A percentile compares a stretch with the other conserved stretches of the same genome.
Evolutionary conservation across 2,797 vertebrate genomes (phyloP).

Genomic region (Serranus cabrilla): DNA sequence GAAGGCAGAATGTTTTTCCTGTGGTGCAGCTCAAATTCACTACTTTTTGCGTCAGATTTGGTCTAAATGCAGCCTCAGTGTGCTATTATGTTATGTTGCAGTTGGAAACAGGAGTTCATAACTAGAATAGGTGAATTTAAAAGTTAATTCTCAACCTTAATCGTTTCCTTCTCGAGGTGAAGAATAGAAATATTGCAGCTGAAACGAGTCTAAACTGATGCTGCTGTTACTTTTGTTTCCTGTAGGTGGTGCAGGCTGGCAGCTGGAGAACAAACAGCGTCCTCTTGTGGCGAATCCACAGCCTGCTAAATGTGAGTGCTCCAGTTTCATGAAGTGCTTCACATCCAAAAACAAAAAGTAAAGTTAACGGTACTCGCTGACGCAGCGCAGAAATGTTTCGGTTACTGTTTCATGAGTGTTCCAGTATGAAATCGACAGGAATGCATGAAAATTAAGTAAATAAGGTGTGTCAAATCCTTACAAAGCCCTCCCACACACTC

Average conservation of each 20-base stretch:
- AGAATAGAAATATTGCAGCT: not conserved
- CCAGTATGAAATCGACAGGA: slow-evolving; percentile 39
- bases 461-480: slow-evolving; percentile 10
- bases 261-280: not conserved
- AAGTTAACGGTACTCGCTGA: not conserved
- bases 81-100: not conserved
- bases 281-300: slow-evolving; percentile 4
- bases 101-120: not conserved
- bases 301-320: not conserved
- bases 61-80: not conserved
- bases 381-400: not conserved
- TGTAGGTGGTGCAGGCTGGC: not conserved
- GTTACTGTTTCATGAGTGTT: slow-evolving; percentile 28
- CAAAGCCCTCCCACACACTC: slow-evolving; percentile 13
- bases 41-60: no score
- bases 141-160: not conserved
- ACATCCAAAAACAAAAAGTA: not conserved
- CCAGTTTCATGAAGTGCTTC: slow-evolving; percentile 5
- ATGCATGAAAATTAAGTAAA: slow-evolving; percentile 52
- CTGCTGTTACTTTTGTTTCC: not conserved
- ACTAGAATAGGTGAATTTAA: no score
- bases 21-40: no score
- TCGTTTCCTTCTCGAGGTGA: no score
- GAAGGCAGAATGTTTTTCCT: no score
- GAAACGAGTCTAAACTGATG: not conserved